These are phyloP conservation scores for Gymnarchus niloticus DNA, from an alignment of 2,113 vertebrate genomes.

Conservation along the genomic window DNA sequence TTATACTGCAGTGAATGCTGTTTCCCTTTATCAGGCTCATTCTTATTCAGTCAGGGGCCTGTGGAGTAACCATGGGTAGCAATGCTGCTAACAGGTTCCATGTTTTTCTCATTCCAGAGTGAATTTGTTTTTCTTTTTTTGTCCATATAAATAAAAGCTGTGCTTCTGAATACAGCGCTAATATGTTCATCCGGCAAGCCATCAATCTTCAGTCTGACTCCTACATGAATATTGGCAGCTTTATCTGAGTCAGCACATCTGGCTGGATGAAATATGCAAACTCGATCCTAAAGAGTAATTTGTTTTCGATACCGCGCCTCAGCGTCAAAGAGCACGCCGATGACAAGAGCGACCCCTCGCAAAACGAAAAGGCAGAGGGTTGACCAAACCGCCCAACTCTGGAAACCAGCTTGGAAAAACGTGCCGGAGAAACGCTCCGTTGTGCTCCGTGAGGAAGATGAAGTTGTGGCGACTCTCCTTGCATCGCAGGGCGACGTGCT, in stretches of 20 bases:
- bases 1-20: not conserved
- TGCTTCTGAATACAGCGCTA: not conserved
- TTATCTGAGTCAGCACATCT: slow-evolving; percentile 40
- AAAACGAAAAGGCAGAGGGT: not conserved
- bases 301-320: not conserved
- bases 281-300: slow-evolving; percentile 1
- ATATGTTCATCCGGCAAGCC: slow-evolving; percentile 26
- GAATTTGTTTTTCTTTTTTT: not conserved
- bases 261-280: slow-evolving; percentile 42
- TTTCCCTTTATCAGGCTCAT: too few species aligned
- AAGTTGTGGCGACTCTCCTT: slow-evolving; percentile 12
- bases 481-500: slow-evolving; percentile 8
- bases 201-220: slow-evolving; percentile 34
- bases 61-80: too few species aligned
- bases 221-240: slow-evolving; percentile 32
- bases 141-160: not conserved
- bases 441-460: slow-evolving; percentile 11
- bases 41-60: too few species aligned
- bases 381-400: not conserved
- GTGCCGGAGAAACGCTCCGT: not conserved
- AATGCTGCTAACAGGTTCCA: not conserved
- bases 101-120: not conserved
- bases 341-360: not conserved
- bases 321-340: not conserved
- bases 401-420: not conserved